Evolutionary conservation across 2,113 vertebrate genomes (phyloP).

Genomic region (Campylomormyrus numenius): DNA sequence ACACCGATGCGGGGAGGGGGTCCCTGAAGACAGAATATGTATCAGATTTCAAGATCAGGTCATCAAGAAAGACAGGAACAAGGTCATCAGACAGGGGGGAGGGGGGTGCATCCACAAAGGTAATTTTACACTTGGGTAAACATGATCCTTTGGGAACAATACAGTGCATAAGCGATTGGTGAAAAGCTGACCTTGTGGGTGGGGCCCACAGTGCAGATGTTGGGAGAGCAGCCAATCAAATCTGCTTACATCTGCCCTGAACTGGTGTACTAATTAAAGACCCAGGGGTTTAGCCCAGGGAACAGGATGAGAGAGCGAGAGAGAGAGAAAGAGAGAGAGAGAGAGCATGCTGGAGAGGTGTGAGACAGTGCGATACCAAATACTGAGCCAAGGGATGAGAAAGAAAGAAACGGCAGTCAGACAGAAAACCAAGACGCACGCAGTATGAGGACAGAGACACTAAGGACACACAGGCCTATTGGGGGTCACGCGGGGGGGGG

Average conservation of each 20-base stretch:
- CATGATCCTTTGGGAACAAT: not conserved
- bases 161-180: not conserved
- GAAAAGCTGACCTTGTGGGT: not conserved
- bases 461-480: not conserved
- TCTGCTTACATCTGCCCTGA: constrained; percentile 17
- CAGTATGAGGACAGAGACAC: not conserved
- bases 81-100: not conserved
- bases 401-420: not conserved
- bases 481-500: no score
- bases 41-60: not conserved
- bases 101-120: not conserved
- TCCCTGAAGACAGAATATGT: not conserved
- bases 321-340: no score
- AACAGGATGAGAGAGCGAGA: not conserved
- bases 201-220: not conserved
- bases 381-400: not conserved
- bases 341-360: not conserved
- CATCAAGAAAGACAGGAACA: not conserved
- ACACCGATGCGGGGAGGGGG: not conserved
- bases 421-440: not conserved
- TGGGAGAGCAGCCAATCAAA: constrained; percentile 20
- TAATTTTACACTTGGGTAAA: not conserved
- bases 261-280: constrained; percentile 26
- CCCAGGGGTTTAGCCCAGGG: not conserved
- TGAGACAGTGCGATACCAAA: not conserved